Evolutionary conservation across 2,888 invertebrate species (phyloP), one percentile per base, ranked within the genome.

Genomic region (Eueremaeus valkanovi): DNA sequence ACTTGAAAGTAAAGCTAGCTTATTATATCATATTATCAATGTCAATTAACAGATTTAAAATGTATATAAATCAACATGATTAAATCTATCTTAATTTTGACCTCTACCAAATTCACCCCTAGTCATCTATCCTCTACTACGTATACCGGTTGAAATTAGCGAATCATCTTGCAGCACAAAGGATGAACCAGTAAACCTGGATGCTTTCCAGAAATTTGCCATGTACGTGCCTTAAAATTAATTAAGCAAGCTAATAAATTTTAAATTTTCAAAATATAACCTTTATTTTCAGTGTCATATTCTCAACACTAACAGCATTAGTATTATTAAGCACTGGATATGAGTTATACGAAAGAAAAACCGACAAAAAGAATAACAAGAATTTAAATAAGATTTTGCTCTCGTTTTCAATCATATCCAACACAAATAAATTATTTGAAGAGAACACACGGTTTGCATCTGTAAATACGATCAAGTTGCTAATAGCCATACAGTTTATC

Each of bases 71-170:
- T n/a, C n/a, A n/a, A n/a, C n/a, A n/a, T 40, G 5, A 40, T 40
- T 40, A 5, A 40, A 40, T 40, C 40, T 40, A 40, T 9, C 5
- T 40, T 40, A 40, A 40, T 9, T 9, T 40, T 40, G 11, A 40
- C 40, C 40, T 9, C 8, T n/a, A 11, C 40, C 5, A 5, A 40
- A 40, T 40, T 40, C 11, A 40, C 11, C 3, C 5, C 3, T 9
- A 75, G 75, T 75, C 16, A 55, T 75, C 24, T 75, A 75, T 27
- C 75, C 75, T 1, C 18, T 75, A 9, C 13, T 75, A 0, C 70
- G 75, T 11, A 70, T 75, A 27, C 75, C 75, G 13, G 51, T 75
- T 11, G 75, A 75, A 24, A 70, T 75, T n/a, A 16, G 49, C 1
- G 45, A 75, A 0, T 31, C 45, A 0, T 49, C 70, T 18, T 75